Conservation (phyloP, 2,888 invertebrate species). For the Drosophila lutescens region DNA sequence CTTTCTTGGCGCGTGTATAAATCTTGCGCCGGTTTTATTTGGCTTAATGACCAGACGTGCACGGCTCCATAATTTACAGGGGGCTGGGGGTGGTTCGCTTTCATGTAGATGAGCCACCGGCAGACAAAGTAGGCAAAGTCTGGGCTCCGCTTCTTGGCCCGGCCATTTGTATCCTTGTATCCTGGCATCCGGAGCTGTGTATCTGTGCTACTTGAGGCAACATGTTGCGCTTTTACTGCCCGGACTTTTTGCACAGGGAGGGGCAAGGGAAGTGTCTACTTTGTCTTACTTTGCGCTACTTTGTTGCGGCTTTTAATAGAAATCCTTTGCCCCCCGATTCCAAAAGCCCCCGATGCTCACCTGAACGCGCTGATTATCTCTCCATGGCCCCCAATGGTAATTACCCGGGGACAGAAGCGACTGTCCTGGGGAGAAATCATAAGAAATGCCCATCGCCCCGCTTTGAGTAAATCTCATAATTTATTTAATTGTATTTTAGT, state of each 20-base stretch:
- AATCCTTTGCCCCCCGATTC: constrained; percentile 66
- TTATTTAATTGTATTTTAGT: constrained; percentile 80
- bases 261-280: constrained; percentile 57
- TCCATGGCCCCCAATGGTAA: constrained; percentile 31
- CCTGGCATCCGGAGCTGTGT: constrained; percentile 2
- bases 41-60: constrained; percentile 84
- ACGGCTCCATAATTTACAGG: constrained; percentile 81
- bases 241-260: constrained; percentile 7
- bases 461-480: constrained; percentile 73
- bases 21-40: constrained; percentile 83
- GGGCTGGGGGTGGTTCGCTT: constrained; percentile 25
- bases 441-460: constrained; percentile 45
- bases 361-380: constrained; percentile 36
- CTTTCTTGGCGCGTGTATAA: constrained; percentile 71
- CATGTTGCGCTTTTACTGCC: constrained; percentile 75
- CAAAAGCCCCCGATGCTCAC: constrained; percentile 40
- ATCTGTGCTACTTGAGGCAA: constrained; percentile 65
- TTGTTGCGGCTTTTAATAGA: constrained; percentile 76
- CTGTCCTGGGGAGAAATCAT: constrained; percentile 31
- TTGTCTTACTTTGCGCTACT: constrained; percentile 77
- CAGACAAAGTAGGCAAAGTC: constrained; percentile 73
- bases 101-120: constrained; percentile 67
- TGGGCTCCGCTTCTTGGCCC: constrained; percentile 31
- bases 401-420: constrained; percentile 24
- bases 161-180: constrained; percentile 28